Evolutionary conservation across 2,888 invertebrate genomes (phyloP).

Genomic region (Ceraclea dissimilis): DNA sequence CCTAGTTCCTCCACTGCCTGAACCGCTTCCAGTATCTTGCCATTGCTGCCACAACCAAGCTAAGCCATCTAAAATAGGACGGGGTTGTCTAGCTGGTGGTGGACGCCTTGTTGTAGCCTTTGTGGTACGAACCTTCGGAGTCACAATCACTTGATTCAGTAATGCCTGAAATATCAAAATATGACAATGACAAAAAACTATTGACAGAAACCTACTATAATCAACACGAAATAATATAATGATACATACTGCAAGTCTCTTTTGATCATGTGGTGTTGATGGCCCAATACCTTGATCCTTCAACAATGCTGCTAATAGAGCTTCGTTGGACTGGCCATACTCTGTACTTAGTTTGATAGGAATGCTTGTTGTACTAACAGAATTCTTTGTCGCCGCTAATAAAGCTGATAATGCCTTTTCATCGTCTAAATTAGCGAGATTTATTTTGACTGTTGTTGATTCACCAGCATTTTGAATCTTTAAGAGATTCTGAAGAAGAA

Average conservation of each 20-base stretch:
- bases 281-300: constrained; percentile 68
- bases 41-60: constrained; percentile 54
- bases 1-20: constrained; percentile 32
- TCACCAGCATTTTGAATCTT: constrained; percentile 40
- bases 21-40: constrained; percentile 46
- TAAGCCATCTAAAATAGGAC: constrained; percentile 49
- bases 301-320: constrained; percentile 59
- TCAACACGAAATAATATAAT: background rate
- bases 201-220: constrained; percentile 23
- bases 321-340: constrained; percentile 59
- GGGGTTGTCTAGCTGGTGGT: constrained; percentile 37
- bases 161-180: constrained; percentile 37
- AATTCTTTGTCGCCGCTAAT: constrained; percentile 37
- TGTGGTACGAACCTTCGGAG: constrained; percentile 40
- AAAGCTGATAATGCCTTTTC: constrained; percentile 43
- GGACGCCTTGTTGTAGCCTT: constrained; percentile 36
- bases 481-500: constrained; percentile 41
- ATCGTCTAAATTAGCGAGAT: constrained; percentile 39
- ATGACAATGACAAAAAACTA: constrained; percentile 7
- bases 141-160: constrained; percentile 52
- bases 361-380: constrained; percentile 41
- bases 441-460: constrained; percentile 42
- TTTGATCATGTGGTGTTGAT: constrained; percentile 56
- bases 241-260: constrained; percentile 48
- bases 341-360: constrained; percentile 45